Conservation (phyloP, 2,797 vertebrate species). For the Rallus crepitans region DNA sequence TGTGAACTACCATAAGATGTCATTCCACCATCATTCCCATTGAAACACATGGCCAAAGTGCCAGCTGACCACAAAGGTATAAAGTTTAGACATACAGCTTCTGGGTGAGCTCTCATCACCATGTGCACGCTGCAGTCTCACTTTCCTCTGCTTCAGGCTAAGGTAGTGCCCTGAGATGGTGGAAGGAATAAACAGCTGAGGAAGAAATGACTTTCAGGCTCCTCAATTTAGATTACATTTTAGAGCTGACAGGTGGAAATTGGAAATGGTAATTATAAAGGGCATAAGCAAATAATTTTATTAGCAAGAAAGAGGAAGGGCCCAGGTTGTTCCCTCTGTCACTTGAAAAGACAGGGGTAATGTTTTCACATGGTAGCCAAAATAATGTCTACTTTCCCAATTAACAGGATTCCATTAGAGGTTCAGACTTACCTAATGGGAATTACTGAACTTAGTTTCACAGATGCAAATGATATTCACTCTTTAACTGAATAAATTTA, state of each 20-base stretch:
- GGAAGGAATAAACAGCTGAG: not conserved
- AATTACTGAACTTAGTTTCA: slow-evolving; percentile 1
- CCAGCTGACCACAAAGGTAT: not conserved
- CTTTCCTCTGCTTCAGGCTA: not conserved
- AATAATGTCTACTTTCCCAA: slow-evolving; percentile 15
- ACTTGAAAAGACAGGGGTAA: not conserved
- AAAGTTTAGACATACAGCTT: not conserved
- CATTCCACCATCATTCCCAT: not conserved
- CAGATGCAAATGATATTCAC: not conserved
- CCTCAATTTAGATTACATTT: not conserved
- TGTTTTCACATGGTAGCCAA: not conserved
- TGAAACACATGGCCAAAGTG: rapidly evolving
- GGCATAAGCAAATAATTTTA: slow-evolving; percentile 6
- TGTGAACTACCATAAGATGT: not conserved
- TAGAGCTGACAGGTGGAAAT: slow-evolving; percentile 5
- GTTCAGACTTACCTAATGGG: not conserved
- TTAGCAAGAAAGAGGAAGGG: not conserved
- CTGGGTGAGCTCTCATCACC: not conserved
- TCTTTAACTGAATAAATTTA: not conserved
- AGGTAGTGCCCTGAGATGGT: rapidly evolving
- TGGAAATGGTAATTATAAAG: not conserved
- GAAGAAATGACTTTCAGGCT: not conserved
- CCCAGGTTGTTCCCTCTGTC: not conserved
- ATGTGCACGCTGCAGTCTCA: rapidly evolving
- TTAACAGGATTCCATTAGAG: not conserved